A percentile compares a stretch with the other conserved stretches of the same genome.
These are phyloP conservation scores for Pocota personata DNA, from an alignment of 2,888 invertebrate species.

Conservation along the genomic window DNA sequence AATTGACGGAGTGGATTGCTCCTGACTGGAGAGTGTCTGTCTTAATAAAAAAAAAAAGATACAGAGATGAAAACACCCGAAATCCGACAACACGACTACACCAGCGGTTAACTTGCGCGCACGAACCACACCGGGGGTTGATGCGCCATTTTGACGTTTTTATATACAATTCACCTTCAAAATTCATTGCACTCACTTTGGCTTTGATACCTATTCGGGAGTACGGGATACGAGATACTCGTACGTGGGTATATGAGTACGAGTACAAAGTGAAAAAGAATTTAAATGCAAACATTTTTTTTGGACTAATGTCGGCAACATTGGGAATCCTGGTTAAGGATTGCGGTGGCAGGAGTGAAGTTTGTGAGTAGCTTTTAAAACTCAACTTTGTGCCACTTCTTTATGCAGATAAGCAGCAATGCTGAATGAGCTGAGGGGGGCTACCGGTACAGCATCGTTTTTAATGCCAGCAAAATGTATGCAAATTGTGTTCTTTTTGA, in stretches of 20 bases:
- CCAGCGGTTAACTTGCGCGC: conserved; percentile 71
- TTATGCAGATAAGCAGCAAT: conserved; percentile 57
- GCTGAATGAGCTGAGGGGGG: not conserved
- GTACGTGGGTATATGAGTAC: not conserved
- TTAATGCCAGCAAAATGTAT: conserved; percentile 82
- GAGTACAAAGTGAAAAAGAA: conserved; percentile 42
- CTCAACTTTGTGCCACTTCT: conserved; percentile 68
- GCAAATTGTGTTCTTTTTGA: conserved; percentile 83
- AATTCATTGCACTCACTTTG: conserved; percentile 59
- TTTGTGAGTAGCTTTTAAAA: conserved; percentile 64
- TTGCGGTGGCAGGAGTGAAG: conserved; percentile 42
- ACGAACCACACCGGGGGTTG: conserved; percentile 62
- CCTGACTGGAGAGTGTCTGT: not conserved
- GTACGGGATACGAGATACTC: not conserved
- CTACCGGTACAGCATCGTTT: conserved; percentile 69
- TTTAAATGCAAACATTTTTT: conserved; percentile 72
- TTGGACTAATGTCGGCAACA: conserved; percentile 51
- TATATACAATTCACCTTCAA: conserved; percentile 60
- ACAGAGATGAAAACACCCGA: conserved; percentile 67
- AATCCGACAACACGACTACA: conserved; percentile 61
- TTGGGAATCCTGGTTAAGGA: conserved; percentile 53
- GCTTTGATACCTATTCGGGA: conserved; percentile 26
- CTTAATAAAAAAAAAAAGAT: conserved; percentile 21
- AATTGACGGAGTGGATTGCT: conserved; percentile 61
- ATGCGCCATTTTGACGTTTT: conserved; percentile 72